Percentiles rank a stretch among this genome's conserved stretches.
Conservation (phyloP, 2,113 vertebrate species). For the Sapayoa aenigma region DNA sequence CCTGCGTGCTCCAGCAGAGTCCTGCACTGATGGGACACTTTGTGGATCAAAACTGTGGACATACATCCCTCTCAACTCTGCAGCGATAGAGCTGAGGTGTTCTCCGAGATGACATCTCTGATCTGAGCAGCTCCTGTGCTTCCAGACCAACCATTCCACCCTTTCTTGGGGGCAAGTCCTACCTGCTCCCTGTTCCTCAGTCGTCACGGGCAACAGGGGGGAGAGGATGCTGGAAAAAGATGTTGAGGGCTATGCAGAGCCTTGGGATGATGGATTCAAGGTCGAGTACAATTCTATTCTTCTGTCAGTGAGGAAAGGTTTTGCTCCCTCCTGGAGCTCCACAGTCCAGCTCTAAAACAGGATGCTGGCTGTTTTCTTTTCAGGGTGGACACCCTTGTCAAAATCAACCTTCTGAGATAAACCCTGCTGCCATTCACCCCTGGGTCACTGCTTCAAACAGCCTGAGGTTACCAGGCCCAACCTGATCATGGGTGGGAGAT, state of each 20-base stretch:
- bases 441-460: neutral
- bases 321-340: neutral
- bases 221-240: neutral
- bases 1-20: neutral
- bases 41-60: neutral
- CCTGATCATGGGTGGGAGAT: neutral
- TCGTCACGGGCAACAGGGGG: neutral
- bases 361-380: neutral
- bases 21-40: neutral
- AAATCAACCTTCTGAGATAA: neutral
- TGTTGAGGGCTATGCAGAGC: rapidly evolving
- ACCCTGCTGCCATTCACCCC: neutral
- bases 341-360: neutral
- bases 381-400: neutral
- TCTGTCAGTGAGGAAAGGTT: rapidly evolving
- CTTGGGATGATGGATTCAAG: neutral
- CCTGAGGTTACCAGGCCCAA: neutral
- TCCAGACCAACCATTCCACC: neutral
- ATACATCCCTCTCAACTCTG: neutral
- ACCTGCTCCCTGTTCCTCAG: neutral
- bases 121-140: neutral
- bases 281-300: neutral
- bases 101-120: neutral
- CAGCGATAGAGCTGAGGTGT: neutral
- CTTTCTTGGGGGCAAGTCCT: neutral